A percentile compares a stretch with the other conserved stretches of the same genome.
These are phyloP conservation scores for Bimastos eiseni DNA, from an alignment of 2,888 invertebrate genomes.

Conservation along the genomic window DNA sequence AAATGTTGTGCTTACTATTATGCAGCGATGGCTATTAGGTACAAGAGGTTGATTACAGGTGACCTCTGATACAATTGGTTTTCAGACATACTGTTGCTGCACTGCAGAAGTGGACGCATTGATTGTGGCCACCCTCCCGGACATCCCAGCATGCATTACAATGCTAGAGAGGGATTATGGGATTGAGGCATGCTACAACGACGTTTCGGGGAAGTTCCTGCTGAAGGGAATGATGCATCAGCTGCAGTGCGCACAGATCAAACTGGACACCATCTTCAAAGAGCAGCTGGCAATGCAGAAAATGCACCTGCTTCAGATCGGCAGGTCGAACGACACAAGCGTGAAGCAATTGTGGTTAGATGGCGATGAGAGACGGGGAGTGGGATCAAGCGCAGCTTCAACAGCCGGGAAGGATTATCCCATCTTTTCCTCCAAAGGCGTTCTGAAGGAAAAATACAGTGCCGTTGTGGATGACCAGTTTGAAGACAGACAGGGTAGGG, in stretches of 20 bases:
- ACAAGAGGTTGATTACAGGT: not conserved
- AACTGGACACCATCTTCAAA: not conserved
- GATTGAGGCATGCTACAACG: not conserved
- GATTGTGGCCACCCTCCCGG: not conserved
- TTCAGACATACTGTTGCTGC: slow-evolving; percentile 16
- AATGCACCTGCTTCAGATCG: not conserved
- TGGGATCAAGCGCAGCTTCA: not conserved
- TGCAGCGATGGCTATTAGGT: not conserved
- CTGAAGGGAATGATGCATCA: not conserved
- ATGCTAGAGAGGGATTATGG: not conserved
- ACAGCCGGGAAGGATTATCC: not conserved
- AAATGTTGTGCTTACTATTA: not conserved
- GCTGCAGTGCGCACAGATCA: not conserved
- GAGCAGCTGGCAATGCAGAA: slow-evolving; percentile 1
- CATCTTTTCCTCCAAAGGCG: not conserved
- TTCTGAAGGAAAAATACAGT: not conserved
- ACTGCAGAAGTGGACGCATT: not conserved
- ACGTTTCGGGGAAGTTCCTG: not conserved
- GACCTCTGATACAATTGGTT: not conserved
- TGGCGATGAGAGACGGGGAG: not conserved
- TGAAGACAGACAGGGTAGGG: not conserved
- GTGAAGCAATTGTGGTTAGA: not conserved
- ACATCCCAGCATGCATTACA: not conserved
- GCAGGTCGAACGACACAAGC: not conserved
- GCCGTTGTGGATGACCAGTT: not conserved